Conservation (phyloP, 2,888 invertebrate genomes). For the Aradus depressus region DNA sequence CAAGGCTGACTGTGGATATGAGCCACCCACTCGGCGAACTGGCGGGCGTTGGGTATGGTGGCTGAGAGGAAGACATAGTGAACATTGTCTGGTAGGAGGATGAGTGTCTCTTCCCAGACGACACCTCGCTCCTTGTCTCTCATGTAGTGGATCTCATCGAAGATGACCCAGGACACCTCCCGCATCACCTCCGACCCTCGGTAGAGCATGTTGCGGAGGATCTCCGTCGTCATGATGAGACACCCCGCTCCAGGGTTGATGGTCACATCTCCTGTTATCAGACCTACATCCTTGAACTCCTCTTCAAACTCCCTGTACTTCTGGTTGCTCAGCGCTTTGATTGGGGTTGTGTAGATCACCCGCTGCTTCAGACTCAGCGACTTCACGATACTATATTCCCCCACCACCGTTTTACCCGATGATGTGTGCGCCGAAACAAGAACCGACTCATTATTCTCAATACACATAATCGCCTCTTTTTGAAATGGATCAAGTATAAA, state of each 20-base stretch:
- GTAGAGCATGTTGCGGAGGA: conserved; percentile 96
- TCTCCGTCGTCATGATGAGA: conserved; percentile 99
- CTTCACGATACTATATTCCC: conserved; percentile 95
- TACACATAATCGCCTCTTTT: conserved; percentile 88
- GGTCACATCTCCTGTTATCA: conserved; percentile 98
- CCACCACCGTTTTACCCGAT: conserved; percentile 98
- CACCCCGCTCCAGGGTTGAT: conserved; percentile 97
- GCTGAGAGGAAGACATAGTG: conserved; percentile 98
- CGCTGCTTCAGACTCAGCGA: conserved; percentile 89
- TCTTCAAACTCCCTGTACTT: conserved; percentile 96
- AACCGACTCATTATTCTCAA: conserved; percentile 96
- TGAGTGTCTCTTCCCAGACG: conserved; percentile 99
- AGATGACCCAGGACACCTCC: conserved; percentile 99
- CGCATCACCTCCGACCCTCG: conserved; percentile 97
- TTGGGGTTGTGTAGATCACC: conserved; percentile 98
- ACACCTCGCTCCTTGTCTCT: conserved; percentile 98
- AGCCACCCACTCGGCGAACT: conserved; percentile 90
- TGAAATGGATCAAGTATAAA: conserved; percentile 97
- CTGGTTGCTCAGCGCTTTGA: conserved; percentile 98
- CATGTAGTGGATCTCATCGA: conserved; percentile 99
- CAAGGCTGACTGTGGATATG: conserved; percentile 93
- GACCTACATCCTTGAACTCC: conserved; percentile 94
- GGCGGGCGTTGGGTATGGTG: conserved; percentile 96
- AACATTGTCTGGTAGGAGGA: conserved; percentile 91
- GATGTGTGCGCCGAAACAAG: conserved; percentile 98